A percentile compares a stretch with the other conserved stretches of the same genome.
phyloP scores from a whole-genome alignment of 2,888 invertebrate genomes.

The Chouioia cunea region DNA sequence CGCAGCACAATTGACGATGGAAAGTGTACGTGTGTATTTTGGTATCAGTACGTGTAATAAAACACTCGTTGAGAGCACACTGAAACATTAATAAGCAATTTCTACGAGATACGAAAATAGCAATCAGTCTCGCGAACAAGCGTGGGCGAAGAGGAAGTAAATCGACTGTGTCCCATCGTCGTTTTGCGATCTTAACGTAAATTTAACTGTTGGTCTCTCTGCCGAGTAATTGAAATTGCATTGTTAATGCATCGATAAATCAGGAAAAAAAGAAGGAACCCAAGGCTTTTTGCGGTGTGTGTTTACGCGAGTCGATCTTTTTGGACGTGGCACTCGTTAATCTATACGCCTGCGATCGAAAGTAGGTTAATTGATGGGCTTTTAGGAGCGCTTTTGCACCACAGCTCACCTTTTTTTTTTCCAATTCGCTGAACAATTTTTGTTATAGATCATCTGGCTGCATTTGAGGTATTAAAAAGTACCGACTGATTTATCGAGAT shows the following conservation, averaged over 20 bases:
- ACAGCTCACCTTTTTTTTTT: neutral
- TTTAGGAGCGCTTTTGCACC: constrained; percentile 20
- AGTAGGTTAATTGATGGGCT: constrained; percentile 39
- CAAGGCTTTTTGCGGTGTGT: no score
- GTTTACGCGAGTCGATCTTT: no score
- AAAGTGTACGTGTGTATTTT: no score
- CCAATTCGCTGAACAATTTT: no score
- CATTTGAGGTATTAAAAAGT: no score
- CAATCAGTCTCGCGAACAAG: constrained; percentile 1
- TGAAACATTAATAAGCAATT: neutral
- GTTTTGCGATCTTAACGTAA: constrained; percentile 51
- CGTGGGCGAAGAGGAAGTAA: constrained; percentile 48
- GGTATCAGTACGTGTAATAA: no score
- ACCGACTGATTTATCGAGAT: no score
- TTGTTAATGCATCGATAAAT: constrained; percentile 45
- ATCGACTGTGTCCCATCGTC: constrained; percentile 48
- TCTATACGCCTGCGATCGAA: constrained; percentile 35
- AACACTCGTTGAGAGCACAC: neutral
- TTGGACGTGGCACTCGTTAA: constrained; percentile 43
- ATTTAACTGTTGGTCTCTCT: constrained; percentile 54
- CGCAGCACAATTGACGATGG: neutral
- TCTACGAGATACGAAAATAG: no score
- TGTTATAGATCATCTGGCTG: no score
- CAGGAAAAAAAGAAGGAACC: constrained; percentile 22
- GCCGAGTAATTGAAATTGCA: constrained; percentile 56